These are phyloP conservation scores for Lysiphlebus fabarum DNA, from an alignment of 1,140 invertebrate species.

Conservation along the genomic window DNA sequence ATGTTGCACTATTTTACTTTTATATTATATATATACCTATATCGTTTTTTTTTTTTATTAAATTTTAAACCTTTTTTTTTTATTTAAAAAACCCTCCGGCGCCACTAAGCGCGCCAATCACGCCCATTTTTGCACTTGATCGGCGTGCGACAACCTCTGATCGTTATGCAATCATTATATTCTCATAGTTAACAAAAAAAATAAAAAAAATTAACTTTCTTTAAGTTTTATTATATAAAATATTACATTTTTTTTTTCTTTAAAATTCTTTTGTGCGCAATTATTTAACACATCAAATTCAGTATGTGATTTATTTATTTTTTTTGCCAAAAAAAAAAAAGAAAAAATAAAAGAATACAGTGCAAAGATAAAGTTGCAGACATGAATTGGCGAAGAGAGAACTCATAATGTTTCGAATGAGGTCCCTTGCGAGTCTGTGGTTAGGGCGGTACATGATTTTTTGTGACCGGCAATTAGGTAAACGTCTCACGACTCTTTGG, in stretches of 20 bases:
- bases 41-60: not conserved
- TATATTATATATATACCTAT: slow-evolving; percentile 16
- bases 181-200: too few species aligned
- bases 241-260: too few species aligned
- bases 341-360: slow-evolving; percentile 8
- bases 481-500: slow-evolving; percentile 39
- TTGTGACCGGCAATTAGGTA: slow-evolving; percentile 55
- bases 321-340: not conserved
- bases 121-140: slow-evolving; percentile 7
- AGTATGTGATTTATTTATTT: too few species aligned
- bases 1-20: slow-evolving; percentile 29
- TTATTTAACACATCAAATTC: too few species aligned
- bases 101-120: slow-evolving; percentile 14
- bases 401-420: slow-evolving; percentile 33
- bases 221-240: too few species aligned
- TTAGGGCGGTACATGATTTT: slow-evolving; percentile 53
- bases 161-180: too few species aligned
- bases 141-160: too few species aligned
- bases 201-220: too few species aligned
- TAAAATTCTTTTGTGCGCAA: too few species aligned
- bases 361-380: slow-evolving; percentile 9
- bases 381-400: slow-evolving; percentile 23
- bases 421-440: slow-evolving; percentile 46
- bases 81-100: slow-evolving; percentile 9
- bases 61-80: not conserved